These are phyloP conservation scores for Lithophane leautieri DNA, from an alignment of 2,888 invertebrate species.

Conservation along the genomic window DNA sequence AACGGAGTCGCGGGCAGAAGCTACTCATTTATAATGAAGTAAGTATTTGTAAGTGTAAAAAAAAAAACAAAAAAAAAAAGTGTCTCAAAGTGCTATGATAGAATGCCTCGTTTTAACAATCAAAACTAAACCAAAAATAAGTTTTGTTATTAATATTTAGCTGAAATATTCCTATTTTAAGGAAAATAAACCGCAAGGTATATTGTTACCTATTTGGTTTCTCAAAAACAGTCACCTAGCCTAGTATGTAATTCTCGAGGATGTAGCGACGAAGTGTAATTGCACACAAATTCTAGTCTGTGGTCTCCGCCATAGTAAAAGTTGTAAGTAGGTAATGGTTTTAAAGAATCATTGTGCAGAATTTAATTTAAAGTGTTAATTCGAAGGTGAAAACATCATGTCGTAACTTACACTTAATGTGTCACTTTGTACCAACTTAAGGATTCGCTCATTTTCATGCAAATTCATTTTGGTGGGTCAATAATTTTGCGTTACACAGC, in stretches of 20 bases:
- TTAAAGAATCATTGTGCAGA: not conserved
- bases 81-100: no score
- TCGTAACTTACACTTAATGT: no score
- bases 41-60: no score
- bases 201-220: not conserved
- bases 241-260: not conserved
- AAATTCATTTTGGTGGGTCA: not conserved
- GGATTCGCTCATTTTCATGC: not conserved
- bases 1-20: no score
- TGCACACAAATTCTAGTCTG: conserved; percentile 31
- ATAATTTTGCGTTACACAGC: not conserved
- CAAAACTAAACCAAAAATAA: no score
- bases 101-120: no score
- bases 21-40: no score
- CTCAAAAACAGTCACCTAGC: not conserved
- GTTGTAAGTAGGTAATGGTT: conserved; percentile 4
- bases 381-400: not conserved
- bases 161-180: not conserved
- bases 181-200: not conserved
- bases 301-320: conserved; percentile 18
- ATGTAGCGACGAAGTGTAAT: not conserved
- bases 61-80: no score
- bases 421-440: not conserved
- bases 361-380: not conserved
- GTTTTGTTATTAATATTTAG: no score